Percentiles rank a stretch among this genome's conserved stretches.
phyloP scores from a whole-genome alignment of 2,797 vertebrate genomes.

The Chaetodon trifasciatus region DNA sequence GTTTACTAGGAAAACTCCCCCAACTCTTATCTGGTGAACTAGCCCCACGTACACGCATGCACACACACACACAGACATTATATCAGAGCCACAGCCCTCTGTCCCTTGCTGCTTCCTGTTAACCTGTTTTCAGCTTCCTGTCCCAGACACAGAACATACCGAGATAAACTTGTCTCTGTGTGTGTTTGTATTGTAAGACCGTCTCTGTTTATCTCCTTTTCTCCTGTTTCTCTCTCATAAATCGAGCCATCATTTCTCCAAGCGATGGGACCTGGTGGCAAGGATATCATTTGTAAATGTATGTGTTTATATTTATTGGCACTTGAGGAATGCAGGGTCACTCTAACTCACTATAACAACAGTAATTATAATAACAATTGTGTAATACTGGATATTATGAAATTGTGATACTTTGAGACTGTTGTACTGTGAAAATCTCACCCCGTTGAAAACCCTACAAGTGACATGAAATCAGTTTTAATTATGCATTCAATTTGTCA shows the following conservation, averaged over 20 bases:
- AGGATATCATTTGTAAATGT: conserved; percentile 15
- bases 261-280: no score
- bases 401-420: no score
- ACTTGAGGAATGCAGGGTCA: no score
- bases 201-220: conserved; percentile 21
- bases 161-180: conserved; percentile 52
- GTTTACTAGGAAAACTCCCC: conserved; percentile 63
- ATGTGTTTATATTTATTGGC: not conserved
- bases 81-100: conserved; percentile 43
- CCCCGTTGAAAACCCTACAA: no score
- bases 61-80: conserved; percentile 34
- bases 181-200: conserved; percentile 26
- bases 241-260: no score
- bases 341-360: no score
- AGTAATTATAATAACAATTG: no score
- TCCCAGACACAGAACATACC: conserved; percentile 39
- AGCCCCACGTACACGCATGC: conserved; percentile 22
- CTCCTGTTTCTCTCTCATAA: not conserved
- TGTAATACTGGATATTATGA: no score
- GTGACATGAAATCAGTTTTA: not conserved
- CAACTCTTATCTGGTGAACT: conserved; percentile 64
- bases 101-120: conserved; percentile 64
- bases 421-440: no score
- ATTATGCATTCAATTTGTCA: conserved; percentile 3
- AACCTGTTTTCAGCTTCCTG: conserved; percentile 67